phyloP scores from a whole-genome alignment of 2,888 invertebrate genomes.

The Maniola hyperantus region DNA sequence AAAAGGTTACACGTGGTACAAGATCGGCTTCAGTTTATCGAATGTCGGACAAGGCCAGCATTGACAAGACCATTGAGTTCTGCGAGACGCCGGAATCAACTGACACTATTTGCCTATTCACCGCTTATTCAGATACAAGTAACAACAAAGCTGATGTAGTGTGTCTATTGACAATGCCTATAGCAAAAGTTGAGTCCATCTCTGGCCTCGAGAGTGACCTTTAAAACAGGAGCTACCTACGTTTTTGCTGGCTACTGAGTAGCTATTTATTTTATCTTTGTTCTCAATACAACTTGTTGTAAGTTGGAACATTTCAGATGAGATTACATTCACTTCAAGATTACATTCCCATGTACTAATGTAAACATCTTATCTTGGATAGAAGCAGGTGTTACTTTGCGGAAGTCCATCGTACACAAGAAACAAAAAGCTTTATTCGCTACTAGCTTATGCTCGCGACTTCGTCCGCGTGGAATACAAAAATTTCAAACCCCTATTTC shows the following conservation, averaged over 20 bases:
- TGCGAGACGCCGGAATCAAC: slow-evolving; percentile 57
- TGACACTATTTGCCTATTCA: slow-evolving; percentile 49
- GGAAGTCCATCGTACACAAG: too few relatives aligned
- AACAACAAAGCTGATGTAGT: slow-evolving; percentile 28
- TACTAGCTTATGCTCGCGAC: too few relatives aligned
- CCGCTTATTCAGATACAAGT: slow-evolving; percentile 27
- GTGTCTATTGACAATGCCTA: slow-evolving; percentile 24
- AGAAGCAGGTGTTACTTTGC: too few relatives aligned
- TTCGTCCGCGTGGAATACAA: too few relatives aligned
- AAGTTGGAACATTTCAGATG: not conserved
- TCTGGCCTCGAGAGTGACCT: slow-evolving; percentile 3
- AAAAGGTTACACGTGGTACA: slow-evolving; percentile 58
- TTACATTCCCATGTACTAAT: too few relatives aligned
- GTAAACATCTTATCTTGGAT: too few relatives aligned
- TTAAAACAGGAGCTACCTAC: slow-evolving; percentile 1
- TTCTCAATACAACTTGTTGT: not conserved
- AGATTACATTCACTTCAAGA: not conserved
- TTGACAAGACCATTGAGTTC: slow-evolving; percentile 46
- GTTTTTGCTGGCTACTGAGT: not conserved
- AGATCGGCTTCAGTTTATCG: slow-evolving; percentile 37
- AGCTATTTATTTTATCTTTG: not conserved
- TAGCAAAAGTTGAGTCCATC: slow-evolving; percentile 22
- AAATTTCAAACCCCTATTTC: too few relatives aligned
- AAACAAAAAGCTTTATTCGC: too few relatives aligned
- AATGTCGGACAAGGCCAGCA: slow-evolving; percentile 64